Evolutionary conservation across 2,113 vertebrate species (phyloP).

Genomic region (Triplophysa rosa): DNA sequence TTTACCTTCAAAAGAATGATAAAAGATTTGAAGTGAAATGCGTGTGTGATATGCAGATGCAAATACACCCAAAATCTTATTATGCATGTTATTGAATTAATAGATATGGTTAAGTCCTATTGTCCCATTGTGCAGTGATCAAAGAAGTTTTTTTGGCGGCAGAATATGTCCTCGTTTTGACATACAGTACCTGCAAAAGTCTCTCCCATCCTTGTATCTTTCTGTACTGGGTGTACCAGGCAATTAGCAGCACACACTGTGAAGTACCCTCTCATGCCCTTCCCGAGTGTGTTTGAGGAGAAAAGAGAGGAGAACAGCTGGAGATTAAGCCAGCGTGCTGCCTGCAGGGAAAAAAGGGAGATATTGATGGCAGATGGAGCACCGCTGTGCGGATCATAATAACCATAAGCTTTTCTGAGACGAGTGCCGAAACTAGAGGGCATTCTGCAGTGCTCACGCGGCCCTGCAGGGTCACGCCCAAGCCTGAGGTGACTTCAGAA

Average conservation of each 20-base stretch:
- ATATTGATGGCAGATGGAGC: background rate
- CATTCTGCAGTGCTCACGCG: background rate
- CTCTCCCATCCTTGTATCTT: background rate
- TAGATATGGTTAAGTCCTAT: background rate
- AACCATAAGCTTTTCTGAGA: background rate
- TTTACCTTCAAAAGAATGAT: background rate
- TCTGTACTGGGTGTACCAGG: background rate
- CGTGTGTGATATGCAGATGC: background rate
- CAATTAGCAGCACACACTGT: background rate
- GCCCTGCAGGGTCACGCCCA: background rate
- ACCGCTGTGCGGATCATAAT: background rate
- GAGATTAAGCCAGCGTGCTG: background rate
- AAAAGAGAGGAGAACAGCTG: background rate
- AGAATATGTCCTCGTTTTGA: conserved; percentile 2
- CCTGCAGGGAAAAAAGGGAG: background rate
- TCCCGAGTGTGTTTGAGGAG: background rate
- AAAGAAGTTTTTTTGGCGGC: background rate
- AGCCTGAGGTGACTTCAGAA: background rate
- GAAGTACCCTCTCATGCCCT: background rate
- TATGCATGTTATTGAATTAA: conserved; percentile 5
- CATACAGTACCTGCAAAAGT: conserved; percentile 2
- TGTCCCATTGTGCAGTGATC: no score
- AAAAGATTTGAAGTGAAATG: background rate
- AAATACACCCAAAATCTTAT: conserved; percentile 3
- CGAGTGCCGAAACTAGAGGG: background rate